Percentiles rank a stretch among this genome's conserved stretches.
phyloP scores from a whole-genome alignment of 2,797 vertebrate species.

The Sebastes wilsoni region DNA sequence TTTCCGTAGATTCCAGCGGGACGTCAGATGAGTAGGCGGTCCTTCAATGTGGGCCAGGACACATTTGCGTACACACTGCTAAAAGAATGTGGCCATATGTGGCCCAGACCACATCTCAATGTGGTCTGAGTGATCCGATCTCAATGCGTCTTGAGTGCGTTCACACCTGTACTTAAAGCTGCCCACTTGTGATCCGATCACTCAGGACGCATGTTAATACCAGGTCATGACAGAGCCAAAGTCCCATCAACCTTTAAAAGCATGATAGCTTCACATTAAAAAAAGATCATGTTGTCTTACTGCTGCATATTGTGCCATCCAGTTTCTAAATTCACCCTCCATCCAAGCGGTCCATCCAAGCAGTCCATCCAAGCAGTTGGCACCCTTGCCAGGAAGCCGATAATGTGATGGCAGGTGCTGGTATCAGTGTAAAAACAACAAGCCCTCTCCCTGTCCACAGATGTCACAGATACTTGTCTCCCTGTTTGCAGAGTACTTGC shows the following conservation, averaged over 20 bases:
- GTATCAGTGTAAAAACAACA: conserved; percentile 62
- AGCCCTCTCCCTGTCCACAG: conserved; percentile 54
- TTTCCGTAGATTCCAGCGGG: too few relatives aligned
- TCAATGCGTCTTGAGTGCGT: too few relatives aligned
- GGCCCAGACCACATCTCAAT: too few relatives aligned
- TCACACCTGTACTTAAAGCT: too few relatives aligned
- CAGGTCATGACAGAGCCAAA: accelerated
- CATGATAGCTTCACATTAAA: neutral
- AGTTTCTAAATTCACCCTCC: conserved; percentile 26
- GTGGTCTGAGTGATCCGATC: too few relatives aligned
- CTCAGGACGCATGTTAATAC: too few relatives aligned
- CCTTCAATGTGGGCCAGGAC: too few relatives aligned
- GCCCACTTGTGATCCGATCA: too few relatives aligned
- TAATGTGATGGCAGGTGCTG: conserved; percentile 67
- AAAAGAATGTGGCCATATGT: too few relatives aligned
- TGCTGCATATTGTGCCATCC: neutral
- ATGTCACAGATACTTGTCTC: conserved; percentile 66
- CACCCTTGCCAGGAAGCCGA: conserved; percentile 50
- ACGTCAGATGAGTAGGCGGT: too few relatives aligned
- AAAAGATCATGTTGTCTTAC: neutral
- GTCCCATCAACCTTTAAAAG: neutral
- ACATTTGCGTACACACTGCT: too few relatives aligned
- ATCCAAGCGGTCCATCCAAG: conserved; percentile 24
- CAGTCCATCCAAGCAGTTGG: conserved; percentile 47
- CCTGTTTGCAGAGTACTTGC: conserved; percentile 52